A percentile compares a stretch with the other conserved stretches of the same genome.
These are phyloP conservation scores for Myripristis jacobus DNA, from an alignment of 2,797 vertebrate species.

Conservation along the genomic window DNA sequence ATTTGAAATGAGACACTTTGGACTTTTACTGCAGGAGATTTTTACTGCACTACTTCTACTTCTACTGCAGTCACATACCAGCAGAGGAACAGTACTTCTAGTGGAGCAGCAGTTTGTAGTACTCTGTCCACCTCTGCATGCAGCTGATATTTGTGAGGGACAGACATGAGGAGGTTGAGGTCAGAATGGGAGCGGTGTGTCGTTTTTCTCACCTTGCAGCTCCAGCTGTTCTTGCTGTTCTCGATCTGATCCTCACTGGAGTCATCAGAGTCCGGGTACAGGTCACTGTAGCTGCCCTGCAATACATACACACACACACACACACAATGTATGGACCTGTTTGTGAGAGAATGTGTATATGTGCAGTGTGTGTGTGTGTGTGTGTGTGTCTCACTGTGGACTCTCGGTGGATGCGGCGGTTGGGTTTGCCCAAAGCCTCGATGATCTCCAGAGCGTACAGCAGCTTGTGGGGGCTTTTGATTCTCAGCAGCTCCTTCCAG, in stretches of 20 bases:
- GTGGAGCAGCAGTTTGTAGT: too few species aligned
- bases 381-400: constrained; percentile 87
- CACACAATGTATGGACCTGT: not conserved
- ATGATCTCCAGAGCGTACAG: constrained; percentile 98
- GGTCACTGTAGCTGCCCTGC: constrained; percentile 98
- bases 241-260: constrained; percentile 99
- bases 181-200: not conserved
- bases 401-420: constrained; percentile 94
- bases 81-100: too few species aligned
- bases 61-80: too few species aligned
- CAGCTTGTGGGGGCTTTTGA: constrained; percentile 98
- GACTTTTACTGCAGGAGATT: too few species aligned
- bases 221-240: constrained; percentile 99
- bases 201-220: constrained; percentile 90
- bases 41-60: too few species aligned
- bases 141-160: too few species aligned
- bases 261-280: constrained; percentile 98
- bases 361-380: constrained; percentile 9
- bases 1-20: too few species aligned
- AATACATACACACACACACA: not conserved
- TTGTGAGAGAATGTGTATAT: not conserved
- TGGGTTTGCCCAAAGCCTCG: constrained; percentile 97
- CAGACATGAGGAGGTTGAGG: too few species aligned
- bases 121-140: too few species aligned
- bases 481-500: constrained; percentile 97